Evolutionary conservation across 2,888 invertebrate species (phyloP).

Genomic region (Cephonodes hylas): DNA sequence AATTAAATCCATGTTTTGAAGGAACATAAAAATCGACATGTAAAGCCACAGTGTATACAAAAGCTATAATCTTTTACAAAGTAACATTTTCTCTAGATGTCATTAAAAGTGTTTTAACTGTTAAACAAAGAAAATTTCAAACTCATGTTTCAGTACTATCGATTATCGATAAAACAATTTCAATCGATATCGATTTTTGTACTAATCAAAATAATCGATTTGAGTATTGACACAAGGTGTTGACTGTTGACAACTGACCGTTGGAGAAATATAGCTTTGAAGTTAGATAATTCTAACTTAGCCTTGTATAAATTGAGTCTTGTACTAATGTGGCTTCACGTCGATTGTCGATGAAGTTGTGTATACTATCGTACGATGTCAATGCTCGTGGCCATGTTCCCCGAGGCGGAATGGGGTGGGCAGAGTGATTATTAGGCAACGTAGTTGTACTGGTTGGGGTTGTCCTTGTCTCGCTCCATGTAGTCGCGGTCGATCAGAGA

Average conservation of each 20-base stretch:
- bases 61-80: no score
- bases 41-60: no score
- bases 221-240: no score
- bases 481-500: constrained; percentile 99
- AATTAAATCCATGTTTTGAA: no score
- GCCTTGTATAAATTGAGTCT: no score
- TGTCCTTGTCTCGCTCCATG: constrained; percentile 99
- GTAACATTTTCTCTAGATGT: not conserved
- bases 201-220: no score
- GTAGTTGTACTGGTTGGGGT: constrained; percentile 98
- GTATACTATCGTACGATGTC: not conserved
- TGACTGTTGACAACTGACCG: no score
- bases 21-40: not conserved
- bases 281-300: no score
- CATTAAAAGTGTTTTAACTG: not conserved
- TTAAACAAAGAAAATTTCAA: not conserved
- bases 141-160: not conserved
- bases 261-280: no score
- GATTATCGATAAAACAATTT: not conserved
- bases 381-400: not conserved
- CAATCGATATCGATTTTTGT: no score
- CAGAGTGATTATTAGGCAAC: constrained; percentile 88
- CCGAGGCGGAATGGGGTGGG: not conserved
- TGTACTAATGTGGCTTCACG: no score
- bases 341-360: no score